Base-by-base conservation (phyloP, 2,888 invertebrate genomes). In the Erannis defoliaria region DNA sequence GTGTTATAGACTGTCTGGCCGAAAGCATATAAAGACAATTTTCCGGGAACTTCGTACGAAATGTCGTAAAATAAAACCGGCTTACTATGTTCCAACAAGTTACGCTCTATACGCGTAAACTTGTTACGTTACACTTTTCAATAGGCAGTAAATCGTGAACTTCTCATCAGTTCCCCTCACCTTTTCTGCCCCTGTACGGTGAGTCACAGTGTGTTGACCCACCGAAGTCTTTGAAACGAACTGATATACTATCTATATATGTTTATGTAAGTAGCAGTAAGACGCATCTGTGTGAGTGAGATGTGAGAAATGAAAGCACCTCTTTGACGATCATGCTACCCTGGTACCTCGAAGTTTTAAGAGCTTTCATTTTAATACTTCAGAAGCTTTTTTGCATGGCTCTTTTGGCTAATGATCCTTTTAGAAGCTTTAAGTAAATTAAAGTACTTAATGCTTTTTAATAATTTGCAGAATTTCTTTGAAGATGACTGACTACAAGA, bases 131-230 rank as follows among this genome's bases (percentile, higher is more conserved):
- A 63, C 57, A 45, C 31, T 53, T 55, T 43, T 42, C 31, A 57
- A 55, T 57, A 37, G 51, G 40, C 29, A 42, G 55, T 64, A 63
- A 65, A 63, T 57, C 67, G 66, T 67, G 62, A 66, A 66, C 57
- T 63, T 67, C 62, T 68, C 76, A 76, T 65, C 61, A 69, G 19
- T 37, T 73, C 26, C 76, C 75, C 77, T 79, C 74, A 79, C 81
- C 80, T 78, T 73, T 72, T 71, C 61, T 88, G 53, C 53, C 60
- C 43, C 50, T 33, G 50, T 29, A 37, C 43, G 26, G 33, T 56
- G 89, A 89, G 68, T 89, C 89, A 88, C 71, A 76, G 84, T 76
- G 66, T 87, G 82, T 86, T 88, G 86, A 88, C 89, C 88, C 80
- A 75, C 54, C 65, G 55, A 61, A 67, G 64, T 67, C 46, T 64